Conservation (phyloP, 2,113 vertebrate species). For the Nettapus auritus region DNA sequence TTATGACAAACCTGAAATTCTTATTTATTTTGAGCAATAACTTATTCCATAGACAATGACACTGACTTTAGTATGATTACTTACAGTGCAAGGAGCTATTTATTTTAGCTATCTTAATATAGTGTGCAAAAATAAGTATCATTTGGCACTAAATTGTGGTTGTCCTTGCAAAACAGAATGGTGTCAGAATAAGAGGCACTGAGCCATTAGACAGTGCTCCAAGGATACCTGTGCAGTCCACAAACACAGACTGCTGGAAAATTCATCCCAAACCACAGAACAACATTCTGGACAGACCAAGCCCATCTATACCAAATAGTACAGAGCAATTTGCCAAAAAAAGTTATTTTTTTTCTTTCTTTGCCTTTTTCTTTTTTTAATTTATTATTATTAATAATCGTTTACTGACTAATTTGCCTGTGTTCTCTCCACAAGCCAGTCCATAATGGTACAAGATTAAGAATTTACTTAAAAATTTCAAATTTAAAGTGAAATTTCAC, state of each 20-base stretch:
- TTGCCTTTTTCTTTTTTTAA: not conserved
- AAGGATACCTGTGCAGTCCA: not conserved
- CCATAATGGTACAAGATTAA: not conserved
- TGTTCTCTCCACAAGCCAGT: not conserved
- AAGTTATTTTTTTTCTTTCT: not conserved
- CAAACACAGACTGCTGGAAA: not conserved
- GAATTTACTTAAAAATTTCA: not conserved
- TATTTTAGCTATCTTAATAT: not conserved
- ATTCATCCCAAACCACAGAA: not conserved
- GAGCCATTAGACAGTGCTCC: not conserved
- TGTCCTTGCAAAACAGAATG: not conserved
- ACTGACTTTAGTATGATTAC: not conserved
- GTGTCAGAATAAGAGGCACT: not conserved
- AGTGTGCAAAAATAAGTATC: not conserved
- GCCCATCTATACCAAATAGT: not conserved
- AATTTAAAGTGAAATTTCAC: not conserved
- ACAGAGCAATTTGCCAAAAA: not conserved
- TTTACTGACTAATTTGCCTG: not conserved
- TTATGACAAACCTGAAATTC: not conserved
- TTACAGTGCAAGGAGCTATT: not conserved
- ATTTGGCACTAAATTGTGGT: not conserved
- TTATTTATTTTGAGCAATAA: not conserved
- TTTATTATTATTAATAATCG: not conserved
- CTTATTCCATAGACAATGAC: not conserved
- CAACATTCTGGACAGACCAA: not conserved